A percentile compares a stretch with the other conserved stretches of the same genome.
phyloP scores from a whole-genome alignment of 2,113 vertebrate genomes.

The Tragelaphus buxtoni region DNA sequence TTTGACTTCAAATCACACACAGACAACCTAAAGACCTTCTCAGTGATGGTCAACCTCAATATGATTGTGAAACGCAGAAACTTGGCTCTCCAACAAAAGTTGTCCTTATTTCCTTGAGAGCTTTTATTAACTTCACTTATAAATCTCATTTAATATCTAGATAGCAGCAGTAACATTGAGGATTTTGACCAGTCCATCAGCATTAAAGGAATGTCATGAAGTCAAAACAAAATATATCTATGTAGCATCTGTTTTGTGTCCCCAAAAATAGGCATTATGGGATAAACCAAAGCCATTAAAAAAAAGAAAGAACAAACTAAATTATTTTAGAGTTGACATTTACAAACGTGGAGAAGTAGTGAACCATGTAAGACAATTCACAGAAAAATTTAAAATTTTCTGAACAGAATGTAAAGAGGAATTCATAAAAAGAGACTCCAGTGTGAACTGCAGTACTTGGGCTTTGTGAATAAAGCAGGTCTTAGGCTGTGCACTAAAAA shows the following conservation, averaged over 20 bases:
- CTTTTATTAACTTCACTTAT: conserved; percentile 12
- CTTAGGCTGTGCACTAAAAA: neutral
- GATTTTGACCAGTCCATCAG: neutral
- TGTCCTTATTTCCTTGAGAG: neutral
- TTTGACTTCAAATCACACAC: conserved; percentile 1
- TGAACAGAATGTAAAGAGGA: neutral
- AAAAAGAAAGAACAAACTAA: neutral
- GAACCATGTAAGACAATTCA: neutral
- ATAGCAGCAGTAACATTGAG: neutral
- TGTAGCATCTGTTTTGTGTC: neutral
- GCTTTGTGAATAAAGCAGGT: neutral
- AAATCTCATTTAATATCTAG: conserved; percentile 9
- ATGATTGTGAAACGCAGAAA: conserved; percentile 6
- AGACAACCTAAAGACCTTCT: neutral
- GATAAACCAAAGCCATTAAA: neutral
- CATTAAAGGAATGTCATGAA: neutral
- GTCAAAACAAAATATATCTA: neutral
- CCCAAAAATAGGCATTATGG: neutral
- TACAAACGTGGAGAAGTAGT: neutral
- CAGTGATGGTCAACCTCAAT: neutral
- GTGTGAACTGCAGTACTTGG: neutral
- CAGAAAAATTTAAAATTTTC: conserved; percentile 1
- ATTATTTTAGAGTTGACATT: conserved; percentile 3
- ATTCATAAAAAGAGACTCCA: neutral
- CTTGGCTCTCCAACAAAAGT: neutral